Conservation (phyloP, 2,113 vertebrate species). For the Chitala chitala region DNA sequence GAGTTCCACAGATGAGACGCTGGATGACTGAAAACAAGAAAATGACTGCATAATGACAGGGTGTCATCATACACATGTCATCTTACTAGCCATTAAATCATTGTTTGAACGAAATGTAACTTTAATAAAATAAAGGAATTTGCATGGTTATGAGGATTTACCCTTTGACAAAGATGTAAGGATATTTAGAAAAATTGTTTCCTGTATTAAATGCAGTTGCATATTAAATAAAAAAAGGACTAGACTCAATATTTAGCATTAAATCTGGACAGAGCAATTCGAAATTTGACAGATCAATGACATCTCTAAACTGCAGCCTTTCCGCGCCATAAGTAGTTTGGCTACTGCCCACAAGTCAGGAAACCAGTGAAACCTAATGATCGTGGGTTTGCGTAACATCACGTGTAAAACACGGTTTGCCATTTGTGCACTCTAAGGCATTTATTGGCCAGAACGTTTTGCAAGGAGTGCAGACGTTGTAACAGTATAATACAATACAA, state of each 20-base stretch:
- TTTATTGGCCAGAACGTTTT: background rate
- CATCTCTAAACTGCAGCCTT: no score
- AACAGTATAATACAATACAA: background rate
- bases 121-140: background rate
- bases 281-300: slow-evolving; percentile 34
- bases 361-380: no score
- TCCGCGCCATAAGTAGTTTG: no score
- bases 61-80: background rate
- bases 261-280: slow-evolving; percentile 20
- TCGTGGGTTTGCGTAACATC: no score
- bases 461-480: background rate
- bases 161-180: background rate
- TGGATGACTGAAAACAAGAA: background rate
- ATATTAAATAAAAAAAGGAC: slow-evolving; percentile 32
- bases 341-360: no score
- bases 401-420: no score
- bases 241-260: background rate
- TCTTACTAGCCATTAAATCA: background rate
- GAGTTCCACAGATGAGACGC: slow-evolving; percentile 22
- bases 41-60: background rate
- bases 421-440: background rate
- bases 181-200: background rate
- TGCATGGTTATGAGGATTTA: background rate
- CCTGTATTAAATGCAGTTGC: slow-evolving; percentile 13
- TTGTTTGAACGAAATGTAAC: background rate